phyloP scores from a whole-genome alignment of 2,113 vertebrate genomes.

The Crotalus horridus region DNA sequence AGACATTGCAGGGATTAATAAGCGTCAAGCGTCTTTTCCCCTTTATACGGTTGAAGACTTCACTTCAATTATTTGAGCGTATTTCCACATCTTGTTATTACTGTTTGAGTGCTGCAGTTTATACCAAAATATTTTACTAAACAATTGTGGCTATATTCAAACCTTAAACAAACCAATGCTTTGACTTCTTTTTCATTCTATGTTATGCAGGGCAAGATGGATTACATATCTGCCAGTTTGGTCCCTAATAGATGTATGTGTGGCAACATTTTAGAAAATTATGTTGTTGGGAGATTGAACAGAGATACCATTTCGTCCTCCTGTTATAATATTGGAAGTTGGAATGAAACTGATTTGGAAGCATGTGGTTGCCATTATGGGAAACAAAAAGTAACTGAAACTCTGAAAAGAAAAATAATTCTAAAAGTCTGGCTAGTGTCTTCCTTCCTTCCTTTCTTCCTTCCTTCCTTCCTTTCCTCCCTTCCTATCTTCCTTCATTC shows the following conservation, averaged over 20 bases:
- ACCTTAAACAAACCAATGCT: not conserved
- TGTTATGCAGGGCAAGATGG: not conserved
- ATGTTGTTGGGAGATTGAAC: not conserved
- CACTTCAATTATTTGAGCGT: constrained; percentile 45
- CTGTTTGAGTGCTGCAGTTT: constrained; percentile 13
- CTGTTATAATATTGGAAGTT: not conserved
- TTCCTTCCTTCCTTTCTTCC: not conserved
- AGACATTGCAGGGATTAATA: constrained; percentile 41
- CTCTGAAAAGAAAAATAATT: not conserved
- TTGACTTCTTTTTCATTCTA: not conserved
- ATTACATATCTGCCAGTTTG: not conserved
- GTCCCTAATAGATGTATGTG: not conserved
- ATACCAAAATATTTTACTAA: not conserved
- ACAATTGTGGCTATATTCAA: constrained; percentile 20
- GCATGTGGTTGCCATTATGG: not conserved
- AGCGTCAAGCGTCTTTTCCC: constrained; percentile 44
- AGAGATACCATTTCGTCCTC: not conserved
- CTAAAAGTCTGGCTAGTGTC: not conserved
- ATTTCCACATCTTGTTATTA: constrained; percentile 41
- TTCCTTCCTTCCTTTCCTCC: not conserved
- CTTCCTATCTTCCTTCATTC: too few species aligned
- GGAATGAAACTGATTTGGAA: not conserved
- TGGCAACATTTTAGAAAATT: not conserved
- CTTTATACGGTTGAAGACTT: constrained; percentile 39
- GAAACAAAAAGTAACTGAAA: not conserved